Percentiles rank a stretch among this genome's conserved stretches.
phyloP scores from a whole-genome alignment of 2,888 invertebrate genomes.

The Lasioglossum morio region DNA sequence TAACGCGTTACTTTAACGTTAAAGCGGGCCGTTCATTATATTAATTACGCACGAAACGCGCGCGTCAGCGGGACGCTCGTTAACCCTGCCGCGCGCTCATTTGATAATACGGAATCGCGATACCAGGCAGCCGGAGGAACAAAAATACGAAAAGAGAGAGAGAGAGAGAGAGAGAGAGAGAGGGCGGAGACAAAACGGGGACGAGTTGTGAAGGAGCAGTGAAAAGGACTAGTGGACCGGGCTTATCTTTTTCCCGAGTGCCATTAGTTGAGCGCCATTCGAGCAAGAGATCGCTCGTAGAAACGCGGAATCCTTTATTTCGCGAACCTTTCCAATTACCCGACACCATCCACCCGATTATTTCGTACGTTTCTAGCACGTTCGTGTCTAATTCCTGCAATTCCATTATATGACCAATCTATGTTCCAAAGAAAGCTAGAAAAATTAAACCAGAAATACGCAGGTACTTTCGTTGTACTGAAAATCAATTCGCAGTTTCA shows the following conservation, averaged over 20 bases:
- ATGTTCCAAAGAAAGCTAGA: neutral
- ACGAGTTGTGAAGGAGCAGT: neutral
- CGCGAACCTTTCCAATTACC: slow-evolving; percentile 19
- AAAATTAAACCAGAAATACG: neutral
- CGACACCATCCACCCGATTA: neutral
- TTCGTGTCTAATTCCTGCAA: no score
- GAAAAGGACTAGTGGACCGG: neutral
- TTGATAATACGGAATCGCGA: slow-evolving; percentile 69
- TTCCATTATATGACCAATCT: no score
- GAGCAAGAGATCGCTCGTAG: neutral
- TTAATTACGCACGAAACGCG: slow-evolving; percentile 72
- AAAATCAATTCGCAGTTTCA: neutral
- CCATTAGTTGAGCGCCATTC: slow-evolving; percentile 12
- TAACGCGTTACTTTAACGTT: slow-evolving; percentile 75
- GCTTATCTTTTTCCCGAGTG: neutral
- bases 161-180: no score
- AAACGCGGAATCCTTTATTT: neutral
- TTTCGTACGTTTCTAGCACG: neutral
- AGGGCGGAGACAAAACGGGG: neutral
- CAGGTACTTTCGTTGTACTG: neutral
- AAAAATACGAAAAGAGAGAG: neutral
- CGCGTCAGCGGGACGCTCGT: slow-evolving; percentile 58
- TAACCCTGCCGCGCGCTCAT: slow-evolving; percentile 60
- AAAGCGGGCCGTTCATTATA: slow-evolving; percentile 72
- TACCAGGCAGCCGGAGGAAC: slow-evolving; percentile 12